Evolutionary conservation across 2,113 vertebrate species (phyloP).

Genomic region (Willisornis vidua): DNA sequence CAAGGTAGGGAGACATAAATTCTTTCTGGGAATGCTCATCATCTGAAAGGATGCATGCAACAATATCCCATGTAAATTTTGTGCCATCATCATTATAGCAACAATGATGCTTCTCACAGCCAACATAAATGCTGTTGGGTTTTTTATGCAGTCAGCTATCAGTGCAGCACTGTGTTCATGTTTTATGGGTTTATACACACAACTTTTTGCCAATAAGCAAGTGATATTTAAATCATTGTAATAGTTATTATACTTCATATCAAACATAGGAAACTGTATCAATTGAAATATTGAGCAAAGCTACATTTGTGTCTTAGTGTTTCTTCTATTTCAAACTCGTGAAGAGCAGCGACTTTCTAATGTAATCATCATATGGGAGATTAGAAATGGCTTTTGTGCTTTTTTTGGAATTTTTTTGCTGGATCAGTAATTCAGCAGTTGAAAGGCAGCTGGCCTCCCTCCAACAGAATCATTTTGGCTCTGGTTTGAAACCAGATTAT

Average conservation of each 20-base stretch:
- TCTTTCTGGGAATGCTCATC: background rate
- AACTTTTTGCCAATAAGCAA: background rate
- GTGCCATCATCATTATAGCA: background rate
- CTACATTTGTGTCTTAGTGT: fast-evolving
- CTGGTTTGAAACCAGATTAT: background rate
- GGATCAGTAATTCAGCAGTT: background rate
- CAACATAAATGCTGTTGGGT: background rate
- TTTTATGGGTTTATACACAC: background rate
- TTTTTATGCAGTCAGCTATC: background rate
- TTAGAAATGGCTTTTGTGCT: background rate
- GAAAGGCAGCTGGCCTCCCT: background rate
- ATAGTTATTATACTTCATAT: background rate
- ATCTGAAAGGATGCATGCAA: background rate
- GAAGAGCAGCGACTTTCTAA: background rate
- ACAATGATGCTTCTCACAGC: background rate
- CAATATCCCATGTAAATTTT: background rate
- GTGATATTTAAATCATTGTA: background rate
- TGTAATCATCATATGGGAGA: background rate
- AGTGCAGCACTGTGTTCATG: background rate
- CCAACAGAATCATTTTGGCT: background rate
- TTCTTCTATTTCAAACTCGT: background rate
- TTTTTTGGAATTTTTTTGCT: background rate
- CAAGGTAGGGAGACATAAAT: background rate
- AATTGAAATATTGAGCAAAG: background rate
- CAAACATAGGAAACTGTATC: background rate